Evolutionary conservation across 2,113 vertebrate genomes (phyloP).

Genomic region (Alectura lathami): DNA sequence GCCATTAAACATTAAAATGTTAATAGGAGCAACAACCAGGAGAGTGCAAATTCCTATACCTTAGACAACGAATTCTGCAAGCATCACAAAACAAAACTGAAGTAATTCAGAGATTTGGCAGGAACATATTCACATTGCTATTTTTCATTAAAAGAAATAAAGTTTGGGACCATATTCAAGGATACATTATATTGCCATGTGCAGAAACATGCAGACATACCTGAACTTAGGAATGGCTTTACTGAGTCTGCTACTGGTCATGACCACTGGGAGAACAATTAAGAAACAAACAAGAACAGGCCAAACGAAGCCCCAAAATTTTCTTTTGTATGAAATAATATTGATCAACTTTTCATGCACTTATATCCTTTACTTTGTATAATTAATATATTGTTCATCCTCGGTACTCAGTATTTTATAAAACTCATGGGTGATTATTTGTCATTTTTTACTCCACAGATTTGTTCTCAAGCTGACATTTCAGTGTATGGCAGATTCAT

Average conservation of each 20-base stretch:
- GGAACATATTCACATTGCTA: background rate
- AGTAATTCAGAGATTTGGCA: constrained; percentile 9
- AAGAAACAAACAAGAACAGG: background rate
- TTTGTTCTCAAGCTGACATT: background rate
- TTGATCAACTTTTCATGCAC: background rate
- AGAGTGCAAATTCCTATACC: background rate
- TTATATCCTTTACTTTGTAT: background rate
- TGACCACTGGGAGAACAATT: background rate
- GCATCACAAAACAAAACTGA: background rate
- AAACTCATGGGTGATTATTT: background rate
- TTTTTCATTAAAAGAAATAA: background rate
- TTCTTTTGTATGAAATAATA: background rate
- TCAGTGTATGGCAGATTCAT: background rate
- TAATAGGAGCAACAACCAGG: background rate
- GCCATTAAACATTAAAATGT: constrained; percentile 6
- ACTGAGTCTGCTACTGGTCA: background rate
- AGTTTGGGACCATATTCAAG: background rate
- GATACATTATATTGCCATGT: background rate
- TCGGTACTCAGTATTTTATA: background rate
- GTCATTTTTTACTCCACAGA: background rate
- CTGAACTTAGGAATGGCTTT: background rate
- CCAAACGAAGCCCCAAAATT: background rate
- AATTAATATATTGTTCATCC: background rate
- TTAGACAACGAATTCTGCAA: background rate
- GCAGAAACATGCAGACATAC: background rate